These are phyloP conservation scores for Netta rufina DNA, from an alignment of 2,797 vertebrate genomes.

Conservation along the genomic window DNA sequence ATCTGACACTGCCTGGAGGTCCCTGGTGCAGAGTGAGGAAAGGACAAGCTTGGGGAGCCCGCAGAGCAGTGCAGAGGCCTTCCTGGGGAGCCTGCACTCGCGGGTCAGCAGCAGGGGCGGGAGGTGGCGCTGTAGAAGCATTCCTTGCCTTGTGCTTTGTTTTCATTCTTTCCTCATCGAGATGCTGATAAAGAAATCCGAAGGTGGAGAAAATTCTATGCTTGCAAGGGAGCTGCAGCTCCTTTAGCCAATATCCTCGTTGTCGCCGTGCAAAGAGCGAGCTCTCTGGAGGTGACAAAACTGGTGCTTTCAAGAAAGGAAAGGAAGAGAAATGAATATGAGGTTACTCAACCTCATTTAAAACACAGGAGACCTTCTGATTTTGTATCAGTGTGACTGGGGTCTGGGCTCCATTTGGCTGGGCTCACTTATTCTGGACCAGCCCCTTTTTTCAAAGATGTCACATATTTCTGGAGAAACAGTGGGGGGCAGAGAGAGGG, in stretches of 20 bases:
- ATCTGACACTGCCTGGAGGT: background rate
- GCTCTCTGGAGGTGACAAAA: background rate
- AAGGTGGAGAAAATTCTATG: background rate
- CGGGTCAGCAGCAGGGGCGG: background rate
- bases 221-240: background rate
- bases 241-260: background rate
- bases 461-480: background rate
- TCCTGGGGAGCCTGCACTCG: rapidly evolving
- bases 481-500: background rate
- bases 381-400: background rate
- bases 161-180: background rate
- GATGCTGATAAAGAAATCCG: background rate
- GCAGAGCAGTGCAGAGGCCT: rapidly evolving
- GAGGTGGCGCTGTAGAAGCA: background rate
- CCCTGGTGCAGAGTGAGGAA: rapidly evolving
- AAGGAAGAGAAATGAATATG: background rate
- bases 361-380: background rate
- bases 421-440: rapidly evolving
- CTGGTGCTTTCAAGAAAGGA: background rate
- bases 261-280: rapidly evolving
- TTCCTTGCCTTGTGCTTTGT: background rate
- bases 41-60: too few relatives aligned
- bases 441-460: background rate
- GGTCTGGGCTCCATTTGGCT: background rate
- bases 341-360: background rate